These are phyloP conservation scores for Dryadula phaetusa DNA, from an alignment of 2,888 invertebrate species.

Conservation along the genomic window DNA sequence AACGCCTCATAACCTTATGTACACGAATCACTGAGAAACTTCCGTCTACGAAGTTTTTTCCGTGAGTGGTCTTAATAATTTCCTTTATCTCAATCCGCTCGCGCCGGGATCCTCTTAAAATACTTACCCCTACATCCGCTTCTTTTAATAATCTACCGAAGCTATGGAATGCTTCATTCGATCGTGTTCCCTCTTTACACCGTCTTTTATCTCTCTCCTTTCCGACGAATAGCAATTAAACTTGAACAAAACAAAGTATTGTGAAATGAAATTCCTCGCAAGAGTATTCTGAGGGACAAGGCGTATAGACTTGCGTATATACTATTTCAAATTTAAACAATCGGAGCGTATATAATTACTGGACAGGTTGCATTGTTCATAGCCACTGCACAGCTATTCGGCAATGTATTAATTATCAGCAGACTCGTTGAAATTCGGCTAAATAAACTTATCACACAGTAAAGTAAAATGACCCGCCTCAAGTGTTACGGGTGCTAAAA, in stretches of 20 bases:
- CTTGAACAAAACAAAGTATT: conserved; percentile 65
- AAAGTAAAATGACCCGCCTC: conserved; percentile 26
- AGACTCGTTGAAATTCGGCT: conserved; percentile 64
- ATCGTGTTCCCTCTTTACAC: conserved; percentile 67
- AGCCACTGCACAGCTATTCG: conserved; percentile 78
- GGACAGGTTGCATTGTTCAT: conserved; percentile 71
- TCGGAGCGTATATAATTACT: conserved; percentile 74
- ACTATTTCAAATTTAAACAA: conserved; percentile 77
- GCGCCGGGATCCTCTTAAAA: conserved; percentile 81
- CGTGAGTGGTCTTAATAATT: conserved; percentile 80
- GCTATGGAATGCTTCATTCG: conserved; percentile 75
- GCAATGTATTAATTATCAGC: conserved; percentile 74
- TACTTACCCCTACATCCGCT: conserved; percentile 83
- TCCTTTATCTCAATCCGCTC: conserved; percentile 82
- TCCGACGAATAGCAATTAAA: conserved; percentile 75
- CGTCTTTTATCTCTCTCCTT: conserved; percentile 75
- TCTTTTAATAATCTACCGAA: conserved; percentile 81
- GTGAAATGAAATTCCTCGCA: conserved; percentile 73
- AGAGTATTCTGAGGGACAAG: conserved; percentile 59
- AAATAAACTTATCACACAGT: conserved; percentile 67
- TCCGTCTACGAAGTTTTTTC: conserved; percentile 74
- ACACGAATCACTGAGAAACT: conserved; percentile 62
- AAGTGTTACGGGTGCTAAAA: conserved; percentile 59
- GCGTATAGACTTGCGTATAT: conserved; percentile 47
- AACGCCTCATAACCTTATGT: conserved; percentile 60